Evolutionary conservation across 2,888 invertebrate genomes (phyloP), one percentile per base, ranked within the genome.

Genomic region (Boloria selene): DNA sequence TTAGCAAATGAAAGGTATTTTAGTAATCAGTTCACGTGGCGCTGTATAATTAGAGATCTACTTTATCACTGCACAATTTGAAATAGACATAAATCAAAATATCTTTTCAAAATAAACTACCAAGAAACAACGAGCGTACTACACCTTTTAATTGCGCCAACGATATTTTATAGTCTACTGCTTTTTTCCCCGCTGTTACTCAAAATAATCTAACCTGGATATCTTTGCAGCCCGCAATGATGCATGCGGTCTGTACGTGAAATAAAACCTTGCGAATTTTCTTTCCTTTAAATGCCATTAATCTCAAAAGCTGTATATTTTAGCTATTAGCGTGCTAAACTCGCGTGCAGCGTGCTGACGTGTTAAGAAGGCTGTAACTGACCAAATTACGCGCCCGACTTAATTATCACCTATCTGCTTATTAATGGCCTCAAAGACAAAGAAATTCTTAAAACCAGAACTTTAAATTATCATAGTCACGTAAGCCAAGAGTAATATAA

Each of bases 121-220:
- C 62, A 55, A 66, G 63, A 69, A 51, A 64, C 44, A 64, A 66
- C 73, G 69, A 67, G 72, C 70, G 73, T 65, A 58, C 61, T 67
- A 73, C 66, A 68, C 68, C 64, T 88, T 89, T 90, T 91, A 91
- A 91, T 91, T 91, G 88, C 87, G 82, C 79, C 81, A 74, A 86
- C 86, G 77, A 88, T 90, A 89, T 87, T 86, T 90, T 87, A 88
- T 85, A 81, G 81, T 83, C 80, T 81, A 75, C 78, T 85, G 84
- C 85, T 83, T 77, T 83, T 85, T 88, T 88, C 81, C 77, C 80
- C 75, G 77, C 84, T 84, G 87, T 91, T 88, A 89, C 80, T 91
- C 90, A 90, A 89, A 90, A 88, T 90, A 84, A 91, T 92, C 91
- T 90, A 84, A 77, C 81, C 80, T 81, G 83, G 86, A 88, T 90